Evolutionary conservation across 2,797 vertebrate genomes (phyloP), one percentile per base, ranked within the genome.

Genomic region (Phoxinus dragarum): DNA sequence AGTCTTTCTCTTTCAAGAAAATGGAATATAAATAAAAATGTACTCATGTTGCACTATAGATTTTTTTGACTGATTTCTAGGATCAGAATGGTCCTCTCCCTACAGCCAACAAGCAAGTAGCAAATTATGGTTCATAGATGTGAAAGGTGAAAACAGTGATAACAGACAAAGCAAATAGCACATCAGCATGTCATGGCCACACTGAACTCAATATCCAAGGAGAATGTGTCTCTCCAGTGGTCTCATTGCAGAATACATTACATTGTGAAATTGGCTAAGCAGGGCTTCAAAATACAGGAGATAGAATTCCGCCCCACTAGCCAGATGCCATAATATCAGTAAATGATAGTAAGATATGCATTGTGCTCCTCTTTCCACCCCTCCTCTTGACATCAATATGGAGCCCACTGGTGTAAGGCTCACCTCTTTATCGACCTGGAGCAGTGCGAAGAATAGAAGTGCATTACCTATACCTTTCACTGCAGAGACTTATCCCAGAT

Each of bases 401-500:
- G 72, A 86, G 82, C 67, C 80, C 76, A 86, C 54, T 80, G 81
- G 84, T 76, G 54, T 77, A 85, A 38, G 36, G 72, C 87, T 83
- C 68, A 80, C 82, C 79, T 68, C 85, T 89, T 87, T 56, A 90
- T 89, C 74, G 82, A 92, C 85, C 85, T 19, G 84, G 83, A 88
- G 87, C 90, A 86, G 72, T 87, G 86, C 82, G 72, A 88, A 85
- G 64, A 90, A 90, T 78, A 87, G 81, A 87, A 89, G 84, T 82
- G 86, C 66, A 77, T 85, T 73, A 82, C 76, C 78, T 90, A 88
- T 75, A 89, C 64, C 83, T 90, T 93, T 89, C 74, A 82, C 81
- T 82, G 56, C 81, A 81, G 86, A 89, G 84, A 82, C 72, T 90
- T 84, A 91, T 92, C 88, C 88, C 80, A 93, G 92, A 93, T 91